Evolutionary conservation across 2,888 invertebrate species (phyloP).

Genomic region (Dynastes grantii): DNA sequence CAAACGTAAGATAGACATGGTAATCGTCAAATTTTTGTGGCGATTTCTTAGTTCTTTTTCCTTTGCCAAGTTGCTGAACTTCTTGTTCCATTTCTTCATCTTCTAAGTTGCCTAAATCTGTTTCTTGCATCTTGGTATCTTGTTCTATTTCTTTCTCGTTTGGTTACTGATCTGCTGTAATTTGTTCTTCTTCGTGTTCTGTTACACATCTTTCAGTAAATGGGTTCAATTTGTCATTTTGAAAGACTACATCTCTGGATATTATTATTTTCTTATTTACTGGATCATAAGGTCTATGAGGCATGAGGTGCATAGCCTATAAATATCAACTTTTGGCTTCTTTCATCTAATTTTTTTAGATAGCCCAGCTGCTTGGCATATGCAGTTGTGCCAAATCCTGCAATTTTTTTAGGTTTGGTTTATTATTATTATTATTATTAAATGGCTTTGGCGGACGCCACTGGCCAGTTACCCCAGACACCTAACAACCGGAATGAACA

Average conservation of each 20-base stretch:
- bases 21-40: neutral
- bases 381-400: conserved; percentile 29
- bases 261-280: conserved; percentile 1
- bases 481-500: too few species aligned
- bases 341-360: conserved; percentile 17
- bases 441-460: too few species aligned
- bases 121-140: neutral
- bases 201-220: neutral
- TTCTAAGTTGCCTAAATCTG: neutral
- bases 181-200: neutral
- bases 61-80: neutral
- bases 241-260: conserved; percentile 7
- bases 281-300: conserved; percentile 30
- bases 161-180: neutral
- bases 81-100: neutral
- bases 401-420: conserved; percentile 8
- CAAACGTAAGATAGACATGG: conserved; percentile 36
- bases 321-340: conserved; percentile 33
- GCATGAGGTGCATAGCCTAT: conserved; percentile 39
- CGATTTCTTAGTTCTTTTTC: conserved; percentile 17
- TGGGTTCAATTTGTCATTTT: neutral
- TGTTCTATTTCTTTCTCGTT: neutral
- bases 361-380: neutral
- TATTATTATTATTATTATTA: too few species aligned
- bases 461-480: too few species aligned